Base-by-base conservation (phyloP, 2,113 vertebrate genomes). In the Bufo gargarizans region DNA sequence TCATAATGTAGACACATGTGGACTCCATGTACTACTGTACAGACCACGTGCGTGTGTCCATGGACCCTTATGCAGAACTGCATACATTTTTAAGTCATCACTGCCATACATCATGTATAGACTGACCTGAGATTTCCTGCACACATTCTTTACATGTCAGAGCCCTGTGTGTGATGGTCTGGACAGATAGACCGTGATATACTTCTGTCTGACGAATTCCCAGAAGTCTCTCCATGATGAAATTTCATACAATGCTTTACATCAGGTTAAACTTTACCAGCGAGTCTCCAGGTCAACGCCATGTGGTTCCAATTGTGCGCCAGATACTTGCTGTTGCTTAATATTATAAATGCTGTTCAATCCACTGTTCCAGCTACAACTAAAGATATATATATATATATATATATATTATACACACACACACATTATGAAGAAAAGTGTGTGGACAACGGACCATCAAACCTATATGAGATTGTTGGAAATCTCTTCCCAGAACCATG, bases 141-240 rank as follows among this genome's bases (percentile, higher is more conserved):
- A 81, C 5, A 45, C 56, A 61, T 79, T 58, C 53, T 79, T 79
- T 20, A 77, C 77, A 56, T 79, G 55, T 56, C 20, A 56, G 53
- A 79, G n/a, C 56, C 22, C 22, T 58, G 56, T 58, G 56, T 58
- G 56, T 58, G 56, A 58, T 58, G 10, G 10, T 58, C 56, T 14
- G 56, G 8, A 58, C 33, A 33, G 33, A 33, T 33, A 33, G 33
- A 33, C 56, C 13, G 56, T 58, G 8, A 58, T 58, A 58, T 13
- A 33, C 1, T 14, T 4, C 12, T 59, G 77, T 80, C 20, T 7
- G 1, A 13, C 55, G 55, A 80, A 58, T 80, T 80, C 77, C 22
- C n/a, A 80, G n/a, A 81, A 61, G 55, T 43, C 33, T 43, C 11
- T 58, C 13, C 22, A 81, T 81, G 14, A 81, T 81, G 55, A 45